These are phyloP conservation scores for Buteo buteo DNA, from an alignment of 2,113 vertebrate genomes.

Conservation along the genomic window DNA sequence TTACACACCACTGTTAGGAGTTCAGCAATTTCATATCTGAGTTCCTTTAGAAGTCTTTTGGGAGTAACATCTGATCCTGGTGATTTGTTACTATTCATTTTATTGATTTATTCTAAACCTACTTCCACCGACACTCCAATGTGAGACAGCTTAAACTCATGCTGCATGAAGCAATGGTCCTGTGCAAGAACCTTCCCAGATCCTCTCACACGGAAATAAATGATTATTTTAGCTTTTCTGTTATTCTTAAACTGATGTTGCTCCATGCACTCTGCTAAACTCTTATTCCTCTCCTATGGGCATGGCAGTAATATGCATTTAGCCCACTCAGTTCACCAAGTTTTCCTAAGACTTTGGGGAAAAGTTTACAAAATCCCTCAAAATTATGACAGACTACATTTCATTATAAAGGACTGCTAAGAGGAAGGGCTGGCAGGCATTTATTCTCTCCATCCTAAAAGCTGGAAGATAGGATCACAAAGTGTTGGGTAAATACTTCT, in stretches of 20 bases:
- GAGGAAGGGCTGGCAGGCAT: not conserved
- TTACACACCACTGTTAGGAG: not conserved
- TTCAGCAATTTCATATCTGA: constrained; percentile 34
- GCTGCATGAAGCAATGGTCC: not conserved
- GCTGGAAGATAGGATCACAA: not conserved
- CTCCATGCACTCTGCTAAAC: not conserved
- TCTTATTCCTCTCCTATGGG: not conserved
- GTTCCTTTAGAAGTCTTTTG: constrained; percentile 27
- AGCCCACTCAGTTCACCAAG: not conserved
- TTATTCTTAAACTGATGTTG: not conserved
- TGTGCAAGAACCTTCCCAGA: not conserved
- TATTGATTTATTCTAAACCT: constrained; percentile 50
- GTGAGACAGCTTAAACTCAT: not conserved
- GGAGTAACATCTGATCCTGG: constrained; percentile 26
- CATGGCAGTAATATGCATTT: not conserved
- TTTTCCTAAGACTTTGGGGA: not conserved
- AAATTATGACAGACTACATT: not conserved
- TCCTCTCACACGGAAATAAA: not conserved
- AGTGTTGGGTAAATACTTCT: not conserved
- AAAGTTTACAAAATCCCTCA: not conserved
- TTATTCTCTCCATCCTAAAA: not conserved
- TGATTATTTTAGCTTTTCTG: not conserved
- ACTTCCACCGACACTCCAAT: not conserved
- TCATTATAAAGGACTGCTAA: not conserved
- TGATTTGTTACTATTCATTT: constrained; percentile 47